Percentiles rank a stretch among this genome's conserved stretches.
phyloP scores from a whole-genome alignment of 2,888 invertebrate species.

The Horisme vitalbata region DNA sequence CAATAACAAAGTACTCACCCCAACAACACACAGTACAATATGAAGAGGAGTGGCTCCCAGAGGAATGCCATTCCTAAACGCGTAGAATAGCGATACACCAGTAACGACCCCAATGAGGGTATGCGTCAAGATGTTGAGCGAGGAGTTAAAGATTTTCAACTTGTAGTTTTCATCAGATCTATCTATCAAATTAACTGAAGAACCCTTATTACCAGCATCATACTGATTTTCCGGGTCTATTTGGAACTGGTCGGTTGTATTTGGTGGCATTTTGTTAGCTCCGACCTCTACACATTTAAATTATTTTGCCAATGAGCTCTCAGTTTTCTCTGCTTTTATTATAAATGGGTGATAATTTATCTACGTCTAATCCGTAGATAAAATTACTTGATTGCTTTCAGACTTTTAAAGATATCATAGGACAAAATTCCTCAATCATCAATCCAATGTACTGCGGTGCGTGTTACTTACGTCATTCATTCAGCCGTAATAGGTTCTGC shows the following conservation, averaged over 20 bases:
- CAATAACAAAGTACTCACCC: constrained; percentile 58
- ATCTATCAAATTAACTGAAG: constrained; percentile 16
- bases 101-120: constrained; percentile 60
- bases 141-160: constrained; percentile 50
- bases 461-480: no score
- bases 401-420: no score
- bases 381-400: no score
- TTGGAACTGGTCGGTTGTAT: constrained; percentile 35
- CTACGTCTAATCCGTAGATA: no score
- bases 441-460: no score
- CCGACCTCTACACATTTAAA: no score
- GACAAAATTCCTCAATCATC: no score
- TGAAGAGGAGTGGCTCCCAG: constrained; percentile 50
- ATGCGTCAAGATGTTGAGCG: constrained; percentile 55
- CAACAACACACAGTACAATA: constrained; percentile 62
- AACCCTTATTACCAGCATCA: constrained; percentile 9
- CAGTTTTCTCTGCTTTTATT: not conserved
- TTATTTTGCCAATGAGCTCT: not conserved
- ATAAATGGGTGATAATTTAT: constrained; percentile 6
- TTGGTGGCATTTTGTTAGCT: constrained; percentile 51
- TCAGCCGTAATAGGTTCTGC: no score
- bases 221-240: constrained; percentile 33
- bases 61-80: constrained; percentile 50
- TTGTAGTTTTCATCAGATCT: constrained; percentile 37
- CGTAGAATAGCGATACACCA: constrained; percentile 46